Conservation (phyloP, 2,888 invertebrate genomes). For the Pyrochroa serraticornis region DNA sequence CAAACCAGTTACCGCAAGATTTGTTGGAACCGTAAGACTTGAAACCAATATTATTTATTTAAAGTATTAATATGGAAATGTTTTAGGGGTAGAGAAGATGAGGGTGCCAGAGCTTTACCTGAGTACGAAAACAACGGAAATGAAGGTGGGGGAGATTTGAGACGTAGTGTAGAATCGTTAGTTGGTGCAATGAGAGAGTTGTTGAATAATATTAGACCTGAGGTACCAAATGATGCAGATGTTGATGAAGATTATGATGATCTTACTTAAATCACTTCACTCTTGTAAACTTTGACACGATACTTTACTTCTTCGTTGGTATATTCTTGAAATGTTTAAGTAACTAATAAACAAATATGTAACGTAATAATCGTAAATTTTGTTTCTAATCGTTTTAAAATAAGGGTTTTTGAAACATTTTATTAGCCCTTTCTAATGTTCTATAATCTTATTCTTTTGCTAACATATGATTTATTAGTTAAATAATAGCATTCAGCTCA, state of each 20-base stretch:
- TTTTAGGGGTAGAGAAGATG: conserved; percentile 44
- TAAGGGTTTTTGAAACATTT: background rate
- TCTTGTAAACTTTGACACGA: conserved; percentile 6
- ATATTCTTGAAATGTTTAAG: conserved; percentile 33
- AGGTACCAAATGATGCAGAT: conserved; percentile 62
- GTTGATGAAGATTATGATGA: conserved; percentile 61
- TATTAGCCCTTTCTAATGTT: too few relatives aligned
- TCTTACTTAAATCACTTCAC: conserved; percentile 36
- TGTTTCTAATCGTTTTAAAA: background rate
- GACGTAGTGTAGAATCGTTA: conserved; percentile 69
- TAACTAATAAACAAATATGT: conserved; percentile 22
- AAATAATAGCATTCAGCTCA: too few relatives aligned
- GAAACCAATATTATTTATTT: background rate
- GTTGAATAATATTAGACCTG: conserved; percentile 68
- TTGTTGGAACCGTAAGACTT: conserved; percentile 44
- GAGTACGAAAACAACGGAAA: conserved; percentile 46
- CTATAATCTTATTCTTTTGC: too few relatives aligned
- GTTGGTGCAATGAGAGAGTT: conserved; percentile 77
- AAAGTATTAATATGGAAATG: background rate
- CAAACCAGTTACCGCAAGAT: conserved; percentile 40
- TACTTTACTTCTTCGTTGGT: conserved; percentile 30
- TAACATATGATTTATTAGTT: too few relatives aligned
- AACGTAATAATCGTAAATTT: conserved; percentile 19
- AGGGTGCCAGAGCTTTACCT: conserved; percentile 53
- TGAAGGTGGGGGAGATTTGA: conserved; percentile 59